Base-by-base conservation (phyloP, 2,797 vertebrate genomes). In the Channa striata region DNA sequence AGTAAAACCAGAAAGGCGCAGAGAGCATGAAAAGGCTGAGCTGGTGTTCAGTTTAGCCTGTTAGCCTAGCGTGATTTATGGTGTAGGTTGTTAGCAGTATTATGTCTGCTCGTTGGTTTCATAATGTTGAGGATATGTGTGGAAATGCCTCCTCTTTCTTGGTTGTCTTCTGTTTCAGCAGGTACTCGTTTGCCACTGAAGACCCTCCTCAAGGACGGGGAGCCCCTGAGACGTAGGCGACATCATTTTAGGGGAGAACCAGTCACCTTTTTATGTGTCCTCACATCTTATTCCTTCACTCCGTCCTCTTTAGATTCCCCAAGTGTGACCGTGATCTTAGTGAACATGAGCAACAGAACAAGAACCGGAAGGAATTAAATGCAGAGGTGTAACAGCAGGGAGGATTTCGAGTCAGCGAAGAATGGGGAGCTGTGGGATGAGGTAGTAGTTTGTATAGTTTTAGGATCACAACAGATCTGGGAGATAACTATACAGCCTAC, bases 401-500 rank as follows among this genome's bases (percentile, higher is more conserved):
- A 89, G 93, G 93, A 93, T 94, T 91, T 95, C 90, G 94, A 47
- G 6, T 21, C 19, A 19, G 6, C n/a, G 42, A 58, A n/a, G 23
- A 50, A 51, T 2, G 1, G 13, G 63, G 51, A 12, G 91, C 91
- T 95, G 91, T 95, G 96, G 94, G 96, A 86, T 98, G 97, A 98
- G 97, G 97, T 98, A 98, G 97, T 98, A 98, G 97, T 97, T 98
- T 98, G 97, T 98, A 98, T 98, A 97, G 97, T 98, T 98, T 97
- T 96, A 96, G 96, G 96, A 96, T 98, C 96, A 97, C 94, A 98
- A 94, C 96, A 96, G 96, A 96, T 97, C 96, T 97, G 94, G 72
- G 96, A 96, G 96, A 96, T 96, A 96, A 97, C 96, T 96, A 95
- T 96, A 96, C 96, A 96, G 94, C 94, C 95, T 96, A 96, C 96